Conservation (phyloP, 2,888 invertebrate species). For the Pherbina coryleti region DNA sequence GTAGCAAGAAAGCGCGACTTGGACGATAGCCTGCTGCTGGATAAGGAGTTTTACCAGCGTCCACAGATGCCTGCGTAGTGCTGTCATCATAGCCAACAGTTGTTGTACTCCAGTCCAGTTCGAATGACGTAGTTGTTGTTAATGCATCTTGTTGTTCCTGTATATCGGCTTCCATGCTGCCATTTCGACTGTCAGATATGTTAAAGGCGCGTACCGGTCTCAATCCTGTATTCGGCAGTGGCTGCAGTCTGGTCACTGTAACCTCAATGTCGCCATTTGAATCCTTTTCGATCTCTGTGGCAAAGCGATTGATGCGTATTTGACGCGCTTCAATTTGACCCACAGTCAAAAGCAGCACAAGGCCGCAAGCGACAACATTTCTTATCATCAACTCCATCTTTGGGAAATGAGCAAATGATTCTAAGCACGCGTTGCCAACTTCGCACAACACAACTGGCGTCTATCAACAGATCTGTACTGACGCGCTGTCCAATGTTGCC, state of each 20-base stretch:
- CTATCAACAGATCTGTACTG: conserved; percentile 50
- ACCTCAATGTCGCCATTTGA: conserved; percentile 42
- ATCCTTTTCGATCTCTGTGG: conserved; percentile 55
- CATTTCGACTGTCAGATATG: conserved; percentile 58
- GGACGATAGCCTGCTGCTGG: conserved; percentile 46
- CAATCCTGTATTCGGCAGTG: conserved; percentile 57
- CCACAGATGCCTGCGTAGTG: not conserved
- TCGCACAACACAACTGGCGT: conserved; percentile 47
- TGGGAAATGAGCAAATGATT: not conserved
- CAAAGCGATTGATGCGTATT: conserved; percentile 60
- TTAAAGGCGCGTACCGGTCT: conserved; percentile 57
- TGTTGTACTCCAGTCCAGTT: not conserved
- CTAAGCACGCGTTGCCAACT: not conserved
- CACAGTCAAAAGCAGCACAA: conserved; percentile 35
- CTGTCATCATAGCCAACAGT: not conserved
- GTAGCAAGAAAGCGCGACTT: conserved; percentile 43
- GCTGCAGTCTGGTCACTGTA: conserved; percentile 49
- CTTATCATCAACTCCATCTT: not conserved
- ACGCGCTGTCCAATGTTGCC: conserved; percentile 42
- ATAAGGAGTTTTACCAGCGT: conserved; percentile 40
- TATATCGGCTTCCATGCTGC: not conserved
- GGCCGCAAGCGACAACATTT: not conserved
- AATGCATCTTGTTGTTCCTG: not conserved
- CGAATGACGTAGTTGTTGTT: conserved; percentile 2
- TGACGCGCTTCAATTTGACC: conserved; percentile 53